Base-by-base conservation (phyloP, 2,888 invertebrate species). In the Hemithea aestivaria region DNA sequence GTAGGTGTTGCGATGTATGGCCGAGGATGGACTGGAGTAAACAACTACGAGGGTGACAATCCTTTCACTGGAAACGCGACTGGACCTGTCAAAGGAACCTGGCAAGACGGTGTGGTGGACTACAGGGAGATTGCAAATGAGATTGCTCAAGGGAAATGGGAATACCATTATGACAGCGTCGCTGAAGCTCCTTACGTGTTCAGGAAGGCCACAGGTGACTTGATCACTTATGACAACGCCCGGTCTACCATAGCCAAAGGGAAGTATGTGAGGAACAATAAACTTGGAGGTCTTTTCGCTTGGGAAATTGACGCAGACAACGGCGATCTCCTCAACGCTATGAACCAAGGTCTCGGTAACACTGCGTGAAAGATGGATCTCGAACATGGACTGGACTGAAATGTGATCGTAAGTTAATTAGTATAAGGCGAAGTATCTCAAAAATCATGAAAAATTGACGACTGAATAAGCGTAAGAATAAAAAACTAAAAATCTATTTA, bases 261-360 rank as follows among this genome's bases (percentile, higher is more conserved):
- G 2, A 87, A 87, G 51, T 87, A 87, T 45, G 87, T 83, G 8
- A 74, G 85, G 48, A 79, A 77, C 47, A 85, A 87, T 46, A 87
- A 85, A 39, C 58, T 87, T 0, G 87, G 87, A 3, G 87, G 87
- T 30, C 50, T 87, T 6, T 87, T 87, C 39, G 78, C 87, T 5
- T 87, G 87, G 87, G 87, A 87, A 61, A 74, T 87, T 1, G 87
- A 87, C 28, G 87, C 87, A 0, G 87, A 87, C 44, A 87, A 85
- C 50, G 87, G 87, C 11, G 87, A 87, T 21, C 70, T 87, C 32
- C 47, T 84, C 31, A 87, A 87, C 46, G 83, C 83, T 3, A 87
- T 87, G 87, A 87, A 87, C 44, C 73, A 80, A 66, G 87, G 83
- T 7, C 64, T 87, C 2, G 87, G 87, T 0, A 87, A 87, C 45